phyloP scores from a whole-genome alignment of 2,797 vertebrate species.

The Alca torda region DNA sequence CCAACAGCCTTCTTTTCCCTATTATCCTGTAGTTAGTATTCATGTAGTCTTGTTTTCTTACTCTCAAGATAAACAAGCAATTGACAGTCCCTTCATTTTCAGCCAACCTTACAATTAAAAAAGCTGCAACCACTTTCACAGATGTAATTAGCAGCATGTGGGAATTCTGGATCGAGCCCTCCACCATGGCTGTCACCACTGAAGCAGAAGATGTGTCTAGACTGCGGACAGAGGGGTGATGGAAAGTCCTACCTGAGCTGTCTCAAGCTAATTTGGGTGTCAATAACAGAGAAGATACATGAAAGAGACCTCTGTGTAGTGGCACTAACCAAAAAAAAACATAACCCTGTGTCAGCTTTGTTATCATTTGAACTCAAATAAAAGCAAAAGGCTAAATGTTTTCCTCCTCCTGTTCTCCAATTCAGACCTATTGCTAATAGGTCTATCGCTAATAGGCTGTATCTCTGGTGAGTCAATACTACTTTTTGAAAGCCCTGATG shows the following conservation, averaged over 20 bases:
- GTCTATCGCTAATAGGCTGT: neutral
- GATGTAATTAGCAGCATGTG: neutral
- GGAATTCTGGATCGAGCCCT: neutral
- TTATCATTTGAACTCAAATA: neutral
- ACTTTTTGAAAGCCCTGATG: neutral
- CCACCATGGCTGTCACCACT: neutral
- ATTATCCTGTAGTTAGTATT: conserved; percentile 11
- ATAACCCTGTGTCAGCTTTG: neutral
- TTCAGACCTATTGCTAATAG: neutral
- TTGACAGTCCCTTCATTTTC: conserved; percentile 23
- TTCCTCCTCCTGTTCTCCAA: neutral
- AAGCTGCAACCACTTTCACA: neutral
- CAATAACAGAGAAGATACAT: neutral
- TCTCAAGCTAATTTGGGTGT: neutral
- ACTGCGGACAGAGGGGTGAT: neutral
- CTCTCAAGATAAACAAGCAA: conserved; percentile 24
- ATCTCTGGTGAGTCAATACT: neutral
- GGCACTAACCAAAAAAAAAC: neutral
- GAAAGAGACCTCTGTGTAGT: neutral
- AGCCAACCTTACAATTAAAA: conserved; percentile 9
- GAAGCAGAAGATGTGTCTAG: neutral
- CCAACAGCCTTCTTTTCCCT: neutral
- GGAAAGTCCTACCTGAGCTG: neutral
- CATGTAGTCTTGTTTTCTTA: neutral
- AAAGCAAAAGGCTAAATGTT: neutral